Evolutionary conservation across 1,140 invertebrate genomes (phyloP).

Genomic region (Pemphigus obesinymphae): DNA sequence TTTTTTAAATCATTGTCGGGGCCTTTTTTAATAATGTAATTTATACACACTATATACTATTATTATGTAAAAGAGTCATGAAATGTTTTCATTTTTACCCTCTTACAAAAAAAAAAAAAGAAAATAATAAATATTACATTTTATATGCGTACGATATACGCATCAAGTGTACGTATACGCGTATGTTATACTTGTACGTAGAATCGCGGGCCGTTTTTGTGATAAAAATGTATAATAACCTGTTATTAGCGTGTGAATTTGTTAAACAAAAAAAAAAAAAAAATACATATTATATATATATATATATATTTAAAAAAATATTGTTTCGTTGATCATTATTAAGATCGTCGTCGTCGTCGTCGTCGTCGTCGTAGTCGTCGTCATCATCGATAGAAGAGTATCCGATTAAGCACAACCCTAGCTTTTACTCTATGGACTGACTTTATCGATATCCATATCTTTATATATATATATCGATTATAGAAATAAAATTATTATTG

Average conservation of each 20-base stretch:
- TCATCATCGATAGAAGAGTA: no score
- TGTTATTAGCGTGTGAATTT: slow-evolving; percentile 40
- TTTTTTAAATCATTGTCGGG: neutral
- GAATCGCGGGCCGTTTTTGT: slow-evolving; percentile 5
- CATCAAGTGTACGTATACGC: neutral
- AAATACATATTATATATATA: neutral
- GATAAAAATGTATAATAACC: slow-evolving; percentile 18
- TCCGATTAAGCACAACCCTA: no score
- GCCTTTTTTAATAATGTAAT: neutral
- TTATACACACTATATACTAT: neutral
- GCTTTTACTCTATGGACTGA: no score
- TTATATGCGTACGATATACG: neutral
- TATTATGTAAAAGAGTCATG: neutral
- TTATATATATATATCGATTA: no score
- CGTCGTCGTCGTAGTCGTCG: no score
- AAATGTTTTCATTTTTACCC: neutral
- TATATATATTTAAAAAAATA: neutral
- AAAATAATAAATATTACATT: neutral
- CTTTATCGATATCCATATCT: no score
- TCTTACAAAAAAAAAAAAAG: neutral
- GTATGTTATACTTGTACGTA: neutral
- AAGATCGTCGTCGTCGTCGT: no score
- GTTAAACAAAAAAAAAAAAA: slow-evolving; percentile 19
- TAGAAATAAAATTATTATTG: no score
- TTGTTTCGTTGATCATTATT: no score